Percentiles rank a stretch among this genome's conserved stretches.
phyloP scores from a whole-genome alignment of 92 coral and sea anemone species.

The Phymanthus crucifer region DNA sequence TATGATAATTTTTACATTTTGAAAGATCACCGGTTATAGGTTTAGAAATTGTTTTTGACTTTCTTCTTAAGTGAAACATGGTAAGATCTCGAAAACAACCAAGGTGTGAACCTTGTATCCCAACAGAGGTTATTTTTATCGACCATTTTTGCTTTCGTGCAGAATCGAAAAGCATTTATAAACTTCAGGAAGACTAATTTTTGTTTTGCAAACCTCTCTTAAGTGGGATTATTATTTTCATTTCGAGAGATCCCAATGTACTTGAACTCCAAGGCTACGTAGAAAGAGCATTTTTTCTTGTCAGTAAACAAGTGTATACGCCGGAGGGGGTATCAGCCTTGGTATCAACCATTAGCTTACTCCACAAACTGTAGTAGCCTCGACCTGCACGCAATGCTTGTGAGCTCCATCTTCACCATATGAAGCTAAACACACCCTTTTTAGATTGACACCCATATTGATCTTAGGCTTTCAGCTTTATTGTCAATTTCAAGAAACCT shows the following conservation, averaged over 20 bases:
- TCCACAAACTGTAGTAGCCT: not conserved
- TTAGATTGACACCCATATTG: not conserved
- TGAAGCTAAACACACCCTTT: not conserved
- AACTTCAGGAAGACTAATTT: not conserved
- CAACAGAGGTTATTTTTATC: not conserved
- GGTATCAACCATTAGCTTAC: conserved; percentile 7
- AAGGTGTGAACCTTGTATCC: not conserved
- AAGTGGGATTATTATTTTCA: not conserved
- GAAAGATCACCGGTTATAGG: not conserved
- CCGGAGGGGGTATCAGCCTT: conserved; percentile 5
- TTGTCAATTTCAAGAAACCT: not conserved
- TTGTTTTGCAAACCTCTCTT: not conserved
- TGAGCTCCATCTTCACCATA: not conserved
- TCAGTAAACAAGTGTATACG: conserved; percentile 1
- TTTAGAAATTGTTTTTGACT: not conserved
- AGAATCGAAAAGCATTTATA: not conserved
- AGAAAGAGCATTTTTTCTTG: not conserved
- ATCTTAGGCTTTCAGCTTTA: not conserved
- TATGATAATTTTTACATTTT: conserved; percentile 16
- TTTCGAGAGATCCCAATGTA: not conserved
- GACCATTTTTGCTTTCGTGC: not conserved
- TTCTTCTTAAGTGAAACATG: not conserved
- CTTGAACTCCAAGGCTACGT: not conserved
- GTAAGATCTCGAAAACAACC: not conserved
- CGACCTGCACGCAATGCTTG: not conserved